Evolutionary conservation across 2,888 invertebrate genomes (phyloP).

Genomic region (Drosophila atripex): DNA sequence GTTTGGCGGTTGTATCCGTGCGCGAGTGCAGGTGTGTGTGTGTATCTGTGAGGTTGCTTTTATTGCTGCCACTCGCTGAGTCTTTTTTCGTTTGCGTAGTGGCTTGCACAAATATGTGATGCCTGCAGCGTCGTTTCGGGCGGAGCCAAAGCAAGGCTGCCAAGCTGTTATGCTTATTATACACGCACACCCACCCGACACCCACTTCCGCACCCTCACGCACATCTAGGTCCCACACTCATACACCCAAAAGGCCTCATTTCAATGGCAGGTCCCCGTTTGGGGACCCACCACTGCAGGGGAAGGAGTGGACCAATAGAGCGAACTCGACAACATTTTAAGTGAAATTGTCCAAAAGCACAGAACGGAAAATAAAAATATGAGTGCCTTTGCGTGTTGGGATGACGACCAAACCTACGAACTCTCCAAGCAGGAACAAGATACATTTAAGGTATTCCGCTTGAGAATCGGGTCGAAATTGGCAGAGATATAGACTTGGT

Average conservation of each 20-base stretch:
- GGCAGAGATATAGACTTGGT: no score
- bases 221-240: neutral
- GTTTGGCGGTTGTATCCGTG: conserved; percentile 11
- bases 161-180: conserved; percentile 51
- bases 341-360: conserved; percentile 36
- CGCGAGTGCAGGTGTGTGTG: conserved; percentile 8
- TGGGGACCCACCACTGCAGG: neutral
- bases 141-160: conserved; percentile 24
- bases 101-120: conserved; percentile 58
- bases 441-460: no score
- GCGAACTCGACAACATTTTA: conserved; percentile 36
- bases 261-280: neutral
- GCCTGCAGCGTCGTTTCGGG: conserved; percentile 42
- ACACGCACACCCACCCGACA: conserved; percentile 27
- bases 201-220: neutral
- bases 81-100: conserved; percentile 17
- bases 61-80: conserved; percentile 26
- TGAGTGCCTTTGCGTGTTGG: no score
- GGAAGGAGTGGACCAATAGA: neutral
- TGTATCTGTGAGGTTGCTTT: conserved; percentile 21
- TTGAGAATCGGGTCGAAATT: no score
- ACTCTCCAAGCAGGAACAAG: no score
- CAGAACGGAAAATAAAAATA: conserved; percentile 5
- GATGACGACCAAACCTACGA: no score
- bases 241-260: neutral